Percentiles rank a stretch among this genome's conserved stretches.
phyloP scores from a whole-genome alignment of 2,113 vertebrate species.

The Hiodon alosoides region DNA sequence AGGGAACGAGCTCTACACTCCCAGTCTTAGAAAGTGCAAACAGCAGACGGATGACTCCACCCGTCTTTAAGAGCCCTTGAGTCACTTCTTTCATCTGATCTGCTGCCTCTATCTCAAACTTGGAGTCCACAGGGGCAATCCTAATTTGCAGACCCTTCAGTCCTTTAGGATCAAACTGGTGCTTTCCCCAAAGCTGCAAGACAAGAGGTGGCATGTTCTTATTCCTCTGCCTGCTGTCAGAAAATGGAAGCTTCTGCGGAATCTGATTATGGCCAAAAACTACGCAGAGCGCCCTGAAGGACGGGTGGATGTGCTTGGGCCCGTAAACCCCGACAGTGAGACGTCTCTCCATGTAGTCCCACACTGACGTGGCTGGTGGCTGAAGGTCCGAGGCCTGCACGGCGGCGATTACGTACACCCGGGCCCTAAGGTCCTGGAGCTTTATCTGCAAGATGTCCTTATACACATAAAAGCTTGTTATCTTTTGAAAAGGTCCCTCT shows the following conservation, averaged over 20 bases:
- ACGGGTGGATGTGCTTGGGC: constrained; percentile 87
- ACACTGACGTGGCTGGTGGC: constrained; percentile 66
- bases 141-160: constrained; percentile 70
- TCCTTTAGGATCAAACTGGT: constrained; percentile 68
- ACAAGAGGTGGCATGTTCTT: constrained; percentile 78
- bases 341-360: constrained; percentile 71
- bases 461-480: constrained; percentile 73
- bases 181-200: constrained; percentile 88
- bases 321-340: constrained; percentile 84
- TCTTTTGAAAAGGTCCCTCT: constrained; percentile 80
- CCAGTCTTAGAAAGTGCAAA: constrained; percentile 63
- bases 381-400: constrained; percentile 68
- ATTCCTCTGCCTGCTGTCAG: constrained; percentile 70
- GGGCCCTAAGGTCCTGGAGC: constrained; percentile 67
- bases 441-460: constrained; percentile 82
- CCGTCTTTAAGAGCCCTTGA: constrained; percentile 67
- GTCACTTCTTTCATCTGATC: constrained; percentile 71
- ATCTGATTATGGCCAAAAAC: constrained; percentile 79
- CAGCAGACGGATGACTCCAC: constrained; percentile 67
- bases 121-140: constrained; percentile 60
- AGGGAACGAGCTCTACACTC: constrained; percentile 65
- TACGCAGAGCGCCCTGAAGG: constrained; percentile 77
- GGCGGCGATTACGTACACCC: constrained; percentile 76
- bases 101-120: constrained; percentile 71
- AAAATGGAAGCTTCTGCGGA: constrained; percentile 77